Percentiles rank a stretch among this genome's conserved stretches.
Evolutionary conservation across 2,113 vertebrate species (phyloP).

Genomic region (Piaya cayana): DNA sequence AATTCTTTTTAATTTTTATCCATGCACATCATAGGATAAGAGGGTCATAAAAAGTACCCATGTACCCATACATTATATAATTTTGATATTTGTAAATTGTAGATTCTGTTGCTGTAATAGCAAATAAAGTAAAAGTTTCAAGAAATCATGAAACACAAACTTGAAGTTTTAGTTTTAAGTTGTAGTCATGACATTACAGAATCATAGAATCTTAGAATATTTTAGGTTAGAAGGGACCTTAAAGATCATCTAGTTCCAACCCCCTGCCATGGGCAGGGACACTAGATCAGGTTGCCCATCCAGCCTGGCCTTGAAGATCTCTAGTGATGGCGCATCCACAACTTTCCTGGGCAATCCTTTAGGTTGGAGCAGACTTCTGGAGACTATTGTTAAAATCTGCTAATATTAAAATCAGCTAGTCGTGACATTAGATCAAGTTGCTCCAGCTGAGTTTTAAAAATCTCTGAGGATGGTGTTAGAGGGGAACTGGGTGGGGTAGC

Average conservation of each 20-base stretch:
- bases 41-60: background rate
- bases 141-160: background rate
- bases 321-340: no score
- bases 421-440: background rate
- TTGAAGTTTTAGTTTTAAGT: background rate
- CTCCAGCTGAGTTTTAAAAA: background rate
- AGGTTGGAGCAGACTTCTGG: background rate
- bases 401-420: background rate
- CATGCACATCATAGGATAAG: background rate
- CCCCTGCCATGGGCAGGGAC: no score
- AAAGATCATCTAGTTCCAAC: no score
- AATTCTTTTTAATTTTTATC: background rate
- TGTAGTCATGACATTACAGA: background rate
- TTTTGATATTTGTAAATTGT: background rate
- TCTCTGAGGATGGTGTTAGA: background rate
- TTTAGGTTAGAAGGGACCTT: background rate
- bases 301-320: no score
- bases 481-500: accelerated
- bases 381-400: background rate
- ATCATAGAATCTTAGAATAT: no score
- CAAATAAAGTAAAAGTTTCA: background rate
- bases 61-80: background rate
- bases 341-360: no score
- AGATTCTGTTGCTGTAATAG: background rate
- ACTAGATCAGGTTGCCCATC: no score